Evolutionary conservation across 2,888 invertebrate genomes (phyloP), one percentile per base, ranked within the genome.

Genomic region (Notodonta ziczac): DNA sequence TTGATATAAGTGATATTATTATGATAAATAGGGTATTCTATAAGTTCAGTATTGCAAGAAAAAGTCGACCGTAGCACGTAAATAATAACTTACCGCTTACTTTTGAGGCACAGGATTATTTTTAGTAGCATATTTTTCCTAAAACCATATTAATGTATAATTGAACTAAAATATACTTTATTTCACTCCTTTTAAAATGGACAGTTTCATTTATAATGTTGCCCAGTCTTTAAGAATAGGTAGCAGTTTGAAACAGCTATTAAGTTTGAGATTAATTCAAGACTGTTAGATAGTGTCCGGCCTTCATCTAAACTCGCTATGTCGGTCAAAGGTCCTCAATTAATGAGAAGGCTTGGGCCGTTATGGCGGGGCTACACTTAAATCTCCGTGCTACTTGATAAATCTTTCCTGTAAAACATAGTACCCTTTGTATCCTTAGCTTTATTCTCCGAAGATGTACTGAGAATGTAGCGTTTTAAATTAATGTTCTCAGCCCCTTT

Each of bases 181-280:
- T 50, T 4, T 10, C 0, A 24, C 0, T n/a, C 16, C 4, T 12
- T 12, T 39, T 35, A 39, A 55, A 16, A 40, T 40, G 14, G 14
- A 55, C 40, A 16, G 16, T 12, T 55, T 42, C 16, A 56, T 59
- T 59, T 58, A 13, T 4, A 51, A 57, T 48, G 7, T 0, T 46
- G 4, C 46, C 14, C 24, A 2, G 24, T 2, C 24, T n/a, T 39
- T 40, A 56, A 57, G 46, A 60, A 0, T 52, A 10, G n/a, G 12
- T 55, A 46, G 14, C 46, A 62, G 59, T 62, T 55, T 56, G 62
- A 64, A 76, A 71, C 69, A 63, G 72, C 66, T 64, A 73, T 75
- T 80, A 69, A 65, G 48, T 68, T 71, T 58, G 65, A 76, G 77
- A 82, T 81, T 81, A 77, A 82, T 78, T 76, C 71, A 78, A 73